Conservation (phyloP, 2,888 invertebrate genomes). For the Diplolepis rosae region DNA sequence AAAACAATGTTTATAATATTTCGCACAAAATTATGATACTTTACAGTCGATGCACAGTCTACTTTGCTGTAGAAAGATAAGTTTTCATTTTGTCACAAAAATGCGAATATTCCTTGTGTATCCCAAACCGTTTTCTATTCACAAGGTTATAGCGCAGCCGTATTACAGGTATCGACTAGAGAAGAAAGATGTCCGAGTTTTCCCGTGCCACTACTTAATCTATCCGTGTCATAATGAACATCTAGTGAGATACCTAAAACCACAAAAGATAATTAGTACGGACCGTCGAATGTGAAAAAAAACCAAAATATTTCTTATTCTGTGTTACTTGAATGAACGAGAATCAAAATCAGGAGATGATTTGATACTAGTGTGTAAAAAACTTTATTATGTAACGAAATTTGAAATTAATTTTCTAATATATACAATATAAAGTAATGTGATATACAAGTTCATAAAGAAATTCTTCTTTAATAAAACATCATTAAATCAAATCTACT, state of each 20-base stretch:
- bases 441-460: too few relatives aligned
- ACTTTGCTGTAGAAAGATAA: constrained; percentile 25
- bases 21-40: constrained; percentile 18
- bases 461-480: too few relatives aligned
- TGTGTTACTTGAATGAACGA: neutral
- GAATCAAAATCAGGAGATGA: too few relatives aligned
- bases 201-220: constrained; percentile 78
- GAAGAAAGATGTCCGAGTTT: constrained; percentile 86
- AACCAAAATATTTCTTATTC: too few relatives aligned
- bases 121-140: constrained; percentile 43
- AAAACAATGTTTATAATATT: constrained; percentile 54
- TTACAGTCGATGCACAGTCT: constrained; percentile 15
- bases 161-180: constrained; percentile 83
- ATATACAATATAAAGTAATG: too few relatives aligned
- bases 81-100: constrained; percentile 42
- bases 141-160: constrained; percentile 81
- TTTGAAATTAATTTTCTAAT: too few relatives aligned
- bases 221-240: constrained; percentile 88
- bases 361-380: too few relatives aligned
- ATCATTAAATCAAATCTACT: too few relatives aligned
- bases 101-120: constrained; percentile 42
- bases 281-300: too few relatives aligned
- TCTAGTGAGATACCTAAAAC: constrained; percentile 81
- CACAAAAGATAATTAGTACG: neutral
- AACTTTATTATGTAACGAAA: too few relatives aligned